phyloP scores from a whole-genome alignment of 2,797 vertebrate genomes.

The Otus scops region DNA sequence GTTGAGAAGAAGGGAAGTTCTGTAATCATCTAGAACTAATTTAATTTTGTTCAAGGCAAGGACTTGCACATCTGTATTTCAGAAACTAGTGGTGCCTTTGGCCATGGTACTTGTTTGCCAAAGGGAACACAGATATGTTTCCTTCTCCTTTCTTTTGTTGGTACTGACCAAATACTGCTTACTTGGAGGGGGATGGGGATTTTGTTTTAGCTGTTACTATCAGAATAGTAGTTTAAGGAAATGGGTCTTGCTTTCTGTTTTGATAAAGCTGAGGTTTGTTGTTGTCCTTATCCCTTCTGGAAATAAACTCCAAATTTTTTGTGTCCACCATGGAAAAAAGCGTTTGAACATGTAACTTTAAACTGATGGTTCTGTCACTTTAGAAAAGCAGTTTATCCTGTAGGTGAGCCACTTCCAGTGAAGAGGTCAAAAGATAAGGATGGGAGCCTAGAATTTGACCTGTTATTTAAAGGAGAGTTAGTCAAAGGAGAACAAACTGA shows the following conservation, averaged over 20 bases:
- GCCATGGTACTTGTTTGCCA: background rate
- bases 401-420: background rate
- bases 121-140: background rate
- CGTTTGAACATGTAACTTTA: background rate
- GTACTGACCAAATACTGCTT: background rate
- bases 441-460: background rate
- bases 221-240: background rate
- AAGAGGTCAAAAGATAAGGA: background rate
- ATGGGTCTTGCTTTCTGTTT: background rate
- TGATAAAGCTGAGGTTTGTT: background rate
- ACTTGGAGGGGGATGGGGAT: background rate
- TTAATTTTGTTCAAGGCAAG: background rate
- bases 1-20: background rate
- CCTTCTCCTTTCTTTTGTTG: background rate
- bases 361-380: background rate
- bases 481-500: background rate
- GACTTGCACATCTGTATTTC: background rate
- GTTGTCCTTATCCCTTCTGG: background rate
- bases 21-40: background rate
- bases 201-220: background rate
- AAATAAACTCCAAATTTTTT: background rate
- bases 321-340: background rate
- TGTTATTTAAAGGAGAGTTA: background rate
- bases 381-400: background rate
- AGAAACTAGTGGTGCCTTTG: background rate